Base-by-base conservation (phyloP, 2,797 vertebrate genomes). In the Clarias laeviceps region DNA sequence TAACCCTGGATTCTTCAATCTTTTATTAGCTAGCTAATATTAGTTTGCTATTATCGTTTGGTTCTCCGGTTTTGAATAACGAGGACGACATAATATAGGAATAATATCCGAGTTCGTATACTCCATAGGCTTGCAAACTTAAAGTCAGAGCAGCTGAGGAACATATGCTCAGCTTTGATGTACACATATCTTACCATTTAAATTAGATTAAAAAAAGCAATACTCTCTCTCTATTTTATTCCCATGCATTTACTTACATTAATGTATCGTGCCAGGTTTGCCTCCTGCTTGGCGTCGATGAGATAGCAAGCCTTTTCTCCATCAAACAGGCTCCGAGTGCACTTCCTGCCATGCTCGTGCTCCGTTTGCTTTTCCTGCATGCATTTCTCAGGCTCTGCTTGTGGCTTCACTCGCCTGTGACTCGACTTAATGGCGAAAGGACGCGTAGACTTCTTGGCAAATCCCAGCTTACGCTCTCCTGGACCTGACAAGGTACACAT, bases 211-310 rank as follows among this genome's bases (percentile, higher is more conserved):
- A 7, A 27, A 66, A 66, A 66, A 69, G 4, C 22, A 37, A 37
- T 69, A 66, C 27, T 56, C 79, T 54, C 78, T 65, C 20, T 61
- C 56, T 5, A 1, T 54, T 37, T 50, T 3, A 17, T n/a, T 59
- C 15, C 3, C n/a, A 32, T 34, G 22, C 1, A 34, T 57, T 57
- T 37, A 50, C 90, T 96, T 89, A 97, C 96, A 0, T 97, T 97
- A 88, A 97, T 94, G 90, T 95, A 97, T 27, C 96, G 95, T 62
- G 96, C 96, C 70, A 97, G 90, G 91, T 97, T 97, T 74, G 96
- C 96, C 69, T 96, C 95, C 27, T 96, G 93, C 80, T 96, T 96
- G 87, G 96, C 96, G 0, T 97, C 95, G 0, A 97, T 96, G 92
- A 97, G 96, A 86, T 97, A 97, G 45, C 96, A 97, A 0, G 94